A percentile compares a stretch with the other conserved stretches of the same genome.
Evolutionary conservation across 2,888 invertebrate species (phyloP).

Genomic region (Nebria salina): DNA sequence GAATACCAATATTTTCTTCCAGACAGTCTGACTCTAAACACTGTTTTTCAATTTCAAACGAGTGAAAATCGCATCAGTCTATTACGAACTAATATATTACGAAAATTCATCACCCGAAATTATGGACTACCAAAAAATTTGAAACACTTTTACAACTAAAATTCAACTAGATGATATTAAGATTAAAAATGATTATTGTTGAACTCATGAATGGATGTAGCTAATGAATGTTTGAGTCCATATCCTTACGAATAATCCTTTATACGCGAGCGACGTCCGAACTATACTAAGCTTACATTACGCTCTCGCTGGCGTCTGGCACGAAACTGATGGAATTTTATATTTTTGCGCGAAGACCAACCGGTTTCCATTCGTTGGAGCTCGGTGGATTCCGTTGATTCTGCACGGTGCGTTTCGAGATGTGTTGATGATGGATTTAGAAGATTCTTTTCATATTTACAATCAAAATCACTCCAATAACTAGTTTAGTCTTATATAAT

Average conservation of each 20-base stretch:
- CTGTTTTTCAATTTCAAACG: neutral
- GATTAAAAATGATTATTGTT: neutral
- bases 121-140: neutral
- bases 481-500: neutral
- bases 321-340: slow-evolving; percentile 39
- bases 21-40: slow-evolving; percentile 27
- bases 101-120: neutral
- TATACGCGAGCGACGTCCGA: neutral
- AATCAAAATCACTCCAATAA: too few relatives aligned
- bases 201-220: neutral
- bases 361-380: slow-evolving; percentile 35
- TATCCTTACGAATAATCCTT: slow-evolving; percentile 7
- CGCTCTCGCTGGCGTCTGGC: slow-evolving; percentile 17
- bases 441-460: neutral
- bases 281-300: neutral
- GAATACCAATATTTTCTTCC: slow-evolving; percentile 37
- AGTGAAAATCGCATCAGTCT: neutral
- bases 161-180: neutral
- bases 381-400: slow-evolving; percentile 25
- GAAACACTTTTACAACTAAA: neutral
- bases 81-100: neutral
- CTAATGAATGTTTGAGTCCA: neutral
- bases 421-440: neutral
- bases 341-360: slow-evolving; percentile 45
- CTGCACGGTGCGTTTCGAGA: slow-evolving; percentile 18